Evolutionary conservation across 2,113 vertebrate species (phyloP).

Genomic region (Marmota flaviventris): DNA sequence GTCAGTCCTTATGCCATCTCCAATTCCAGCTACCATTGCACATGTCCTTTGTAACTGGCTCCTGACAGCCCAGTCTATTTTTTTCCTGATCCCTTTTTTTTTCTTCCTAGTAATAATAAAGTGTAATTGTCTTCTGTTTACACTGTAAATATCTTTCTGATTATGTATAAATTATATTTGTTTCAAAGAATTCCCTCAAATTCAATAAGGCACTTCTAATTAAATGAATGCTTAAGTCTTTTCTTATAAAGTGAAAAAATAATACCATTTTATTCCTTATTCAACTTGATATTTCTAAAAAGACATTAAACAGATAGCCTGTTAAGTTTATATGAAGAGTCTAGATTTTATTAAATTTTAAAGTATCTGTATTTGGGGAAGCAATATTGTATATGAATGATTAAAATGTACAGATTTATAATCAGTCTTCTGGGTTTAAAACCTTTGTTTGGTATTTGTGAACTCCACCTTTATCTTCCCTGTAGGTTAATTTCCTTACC

Average conservation of each 20-base stretch:
- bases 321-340: not conserved
- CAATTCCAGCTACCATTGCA: not conserved
- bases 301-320: not conserved
- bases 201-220: not conserved
- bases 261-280: not conserved
- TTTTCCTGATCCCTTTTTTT: not conserved
- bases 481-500: conserved; percentile 12
- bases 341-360: conserved; percentile 54
- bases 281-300: conserved; percentile 11
- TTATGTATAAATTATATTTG: not conserved
- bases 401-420: not conserved
- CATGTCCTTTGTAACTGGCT: not conserved
- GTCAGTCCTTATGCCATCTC: not conserved
- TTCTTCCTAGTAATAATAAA: not conserved
- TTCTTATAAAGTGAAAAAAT: not conserved
- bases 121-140: not conserved
- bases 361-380: not conserved
- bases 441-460: not conserved
- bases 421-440: not conserved
- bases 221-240: not conserved
- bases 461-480: not conserved
- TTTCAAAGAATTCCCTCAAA: not conserved
- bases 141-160: not conserved
- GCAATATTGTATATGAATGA: not conserved
- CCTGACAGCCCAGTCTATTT: not conserved